Conservation (phyloP, 2,113 vertebrate genomes). For the Progne subis region DNA sequence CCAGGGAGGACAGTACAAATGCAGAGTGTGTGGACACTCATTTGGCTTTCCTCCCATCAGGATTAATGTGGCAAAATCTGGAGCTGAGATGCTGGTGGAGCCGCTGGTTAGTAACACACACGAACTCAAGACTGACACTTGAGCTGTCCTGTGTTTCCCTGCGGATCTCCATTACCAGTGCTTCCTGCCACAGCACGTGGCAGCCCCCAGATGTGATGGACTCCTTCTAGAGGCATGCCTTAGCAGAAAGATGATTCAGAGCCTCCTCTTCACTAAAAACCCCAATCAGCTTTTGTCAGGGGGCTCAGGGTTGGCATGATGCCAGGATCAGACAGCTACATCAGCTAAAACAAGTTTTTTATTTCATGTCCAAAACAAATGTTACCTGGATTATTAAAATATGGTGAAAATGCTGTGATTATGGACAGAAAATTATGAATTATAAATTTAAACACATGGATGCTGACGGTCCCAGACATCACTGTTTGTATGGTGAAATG, state of each 20-base stretch:
- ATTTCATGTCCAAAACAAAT: background rate
- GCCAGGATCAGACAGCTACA: background rate
- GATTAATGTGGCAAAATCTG: background rate
- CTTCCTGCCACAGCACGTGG: fast-evolving
- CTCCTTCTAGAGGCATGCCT: background rate
- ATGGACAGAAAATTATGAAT: background rate
- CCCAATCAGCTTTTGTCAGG: background rate
- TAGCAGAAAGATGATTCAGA: background rate
- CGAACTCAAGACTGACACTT: background rate
- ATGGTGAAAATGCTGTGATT: background rate
- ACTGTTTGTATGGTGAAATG: background rate
- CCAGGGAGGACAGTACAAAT: background rate
- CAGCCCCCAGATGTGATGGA: background rate
- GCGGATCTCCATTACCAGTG: background rate
- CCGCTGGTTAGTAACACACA: background rate
- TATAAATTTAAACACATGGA: background rate
- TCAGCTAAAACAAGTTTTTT: background rate
- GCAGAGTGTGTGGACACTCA: background rate
- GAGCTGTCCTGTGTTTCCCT: background rate
- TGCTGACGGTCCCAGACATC: background rate
- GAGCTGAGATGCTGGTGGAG: background rate
- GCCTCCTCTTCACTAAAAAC: background rate
- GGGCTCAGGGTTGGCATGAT: background rate
- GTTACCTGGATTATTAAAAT: background rate
- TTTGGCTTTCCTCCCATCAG: background rate